phyloP scores from a whole-genome alignment of 2,113 vertebrate species.

The Chrysochloris asiatica region DNA sequence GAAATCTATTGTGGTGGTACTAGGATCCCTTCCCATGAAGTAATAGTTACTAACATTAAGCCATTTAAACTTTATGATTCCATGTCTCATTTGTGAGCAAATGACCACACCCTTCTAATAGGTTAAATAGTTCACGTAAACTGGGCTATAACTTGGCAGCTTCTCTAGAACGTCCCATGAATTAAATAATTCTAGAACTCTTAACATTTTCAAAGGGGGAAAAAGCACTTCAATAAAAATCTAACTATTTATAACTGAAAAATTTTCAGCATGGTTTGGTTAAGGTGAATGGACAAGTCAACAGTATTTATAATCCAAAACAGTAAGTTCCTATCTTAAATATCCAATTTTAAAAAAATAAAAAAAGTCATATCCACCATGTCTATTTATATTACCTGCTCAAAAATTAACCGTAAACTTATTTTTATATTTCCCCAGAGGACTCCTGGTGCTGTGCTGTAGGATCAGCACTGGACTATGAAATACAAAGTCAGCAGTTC shows the following conservation, averaged over 20 bases:
- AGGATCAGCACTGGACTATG: too few relatives aligned
- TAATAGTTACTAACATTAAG: background rate
- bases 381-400: background rate
- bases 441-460: too few relatives aligned
- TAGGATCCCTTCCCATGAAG: background rate
- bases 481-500: too few relatives aligned
- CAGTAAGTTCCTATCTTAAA: background rate
- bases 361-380: background rate
- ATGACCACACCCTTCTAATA: background rate
- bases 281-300: background rate
- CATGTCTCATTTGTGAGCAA: conserved; percentile 25
- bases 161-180: background rate
- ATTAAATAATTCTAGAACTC: conserved; percentile 1
- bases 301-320: background rate
- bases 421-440: background rate
- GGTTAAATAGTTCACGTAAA: conserved; percentile 27
- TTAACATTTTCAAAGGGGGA: background rate
- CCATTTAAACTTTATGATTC: background rate
- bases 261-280: background rate
- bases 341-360: background rate
- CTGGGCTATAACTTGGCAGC: background rate
- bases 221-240: conserved; percentile 3
- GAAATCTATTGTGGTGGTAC: background rate
- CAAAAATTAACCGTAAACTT: conserved; percentile 15
- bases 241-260: background rate